Conservation (phyloP, 2,888 invertebrate genomes). For the Spodoptera littoralis region DNA sequence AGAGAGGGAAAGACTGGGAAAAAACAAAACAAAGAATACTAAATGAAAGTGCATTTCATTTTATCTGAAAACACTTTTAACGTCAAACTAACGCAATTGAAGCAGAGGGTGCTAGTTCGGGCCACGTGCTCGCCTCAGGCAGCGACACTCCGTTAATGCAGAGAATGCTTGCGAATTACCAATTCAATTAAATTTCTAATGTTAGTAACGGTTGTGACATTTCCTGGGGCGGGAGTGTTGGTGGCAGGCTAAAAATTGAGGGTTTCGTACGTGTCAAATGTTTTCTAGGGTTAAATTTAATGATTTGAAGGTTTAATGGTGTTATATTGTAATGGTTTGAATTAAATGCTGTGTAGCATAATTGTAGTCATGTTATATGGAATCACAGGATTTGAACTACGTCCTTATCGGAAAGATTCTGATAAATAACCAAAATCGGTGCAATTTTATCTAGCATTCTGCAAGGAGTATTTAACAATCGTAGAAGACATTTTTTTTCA, state of each 20-base stretch:
- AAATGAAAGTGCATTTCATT: slow-evolving; percentile 52
- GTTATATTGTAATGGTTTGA: not conserved
- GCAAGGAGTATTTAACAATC: no score
- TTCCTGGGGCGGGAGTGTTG: slow-evolving; percentile 49
- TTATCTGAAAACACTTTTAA: slow-evolving; percentile 65
- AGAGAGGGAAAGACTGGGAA: not conserved
- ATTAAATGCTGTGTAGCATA: no score
- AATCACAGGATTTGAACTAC: no score
- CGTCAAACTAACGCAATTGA: slow-evolving; percentile 65
- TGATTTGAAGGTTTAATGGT: slow-evolving; percentile 3
- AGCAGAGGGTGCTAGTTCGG: slow-evolving; percentile 48
- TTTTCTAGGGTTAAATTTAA: slow-evolving; percentile 11
- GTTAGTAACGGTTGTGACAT: slow-evolving; percentile 56
- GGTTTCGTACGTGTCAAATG: slow-evolving; percentile 31
- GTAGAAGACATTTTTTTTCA: no score
- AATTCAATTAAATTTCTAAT: slow-evolving; percentile 63
- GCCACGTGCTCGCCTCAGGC: slow-evolving; percentile 69
- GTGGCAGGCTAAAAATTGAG: slow-evolving; percentile 43
- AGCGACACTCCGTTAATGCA: slow-evolving; percentile 51
- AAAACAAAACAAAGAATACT: slow-evolving; percentile 41
- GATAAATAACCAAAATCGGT: no score
- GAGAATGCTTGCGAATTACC: slow-evolving; percentile 48
- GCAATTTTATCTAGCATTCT: no score
- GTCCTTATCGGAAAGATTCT: no score
- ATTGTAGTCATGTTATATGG: no score